A percentile compares a stretch with the other conserved stretches of the same genome.
These are phyloP conservation scores for Phrynocephalus forsythii DNA, from an alignment of 2,797 vertebrate species.

Conservation along the genomic window DNA sequence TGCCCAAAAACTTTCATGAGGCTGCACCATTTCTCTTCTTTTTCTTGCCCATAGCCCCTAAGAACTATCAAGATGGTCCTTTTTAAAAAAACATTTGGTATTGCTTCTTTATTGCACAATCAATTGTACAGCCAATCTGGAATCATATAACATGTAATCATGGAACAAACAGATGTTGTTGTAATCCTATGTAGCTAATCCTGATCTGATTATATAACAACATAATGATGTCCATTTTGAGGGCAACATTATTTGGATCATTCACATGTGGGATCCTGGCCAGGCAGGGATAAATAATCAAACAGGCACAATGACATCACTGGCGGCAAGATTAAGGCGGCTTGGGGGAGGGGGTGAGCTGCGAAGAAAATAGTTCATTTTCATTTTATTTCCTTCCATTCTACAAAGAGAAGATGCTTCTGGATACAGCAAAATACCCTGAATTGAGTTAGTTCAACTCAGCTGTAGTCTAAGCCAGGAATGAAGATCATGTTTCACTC, in stretches of 20 bases:
- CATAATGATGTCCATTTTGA: neutral
- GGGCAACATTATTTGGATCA: neutral
- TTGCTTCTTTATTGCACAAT: neutral
- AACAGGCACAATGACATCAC: neutral
- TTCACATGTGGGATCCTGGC: neutral
- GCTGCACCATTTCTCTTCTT: neutral
- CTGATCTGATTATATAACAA: neutral
- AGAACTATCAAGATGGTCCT: neutral
- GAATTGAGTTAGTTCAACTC: neutral
- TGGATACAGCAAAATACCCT: neutral
- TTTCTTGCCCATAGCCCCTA: neutral
- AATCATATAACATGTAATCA: neutral
- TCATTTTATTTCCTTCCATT: too few species aligned
- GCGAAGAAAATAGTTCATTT: too few species aligned
- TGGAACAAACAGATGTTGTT: neutral
- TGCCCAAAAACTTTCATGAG: neutral
- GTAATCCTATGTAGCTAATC: neutral
- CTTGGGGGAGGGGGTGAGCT: neutral
- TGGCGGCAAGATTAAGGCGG: too few species aligned
- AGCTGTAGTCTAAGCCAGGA: slow-evolving; percentile 1
- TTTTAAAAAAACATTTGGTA: neutral
- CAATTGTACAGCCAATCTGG: neutral
- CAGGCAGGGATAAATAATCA: neutral
- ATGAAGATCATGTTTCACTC: neutral
- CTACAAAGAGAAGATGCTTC: neutral